Base-by-base conservation (phyloP, 2,797 vertebrate genomes). In the Melanotaenia trifasciata region DNA sequence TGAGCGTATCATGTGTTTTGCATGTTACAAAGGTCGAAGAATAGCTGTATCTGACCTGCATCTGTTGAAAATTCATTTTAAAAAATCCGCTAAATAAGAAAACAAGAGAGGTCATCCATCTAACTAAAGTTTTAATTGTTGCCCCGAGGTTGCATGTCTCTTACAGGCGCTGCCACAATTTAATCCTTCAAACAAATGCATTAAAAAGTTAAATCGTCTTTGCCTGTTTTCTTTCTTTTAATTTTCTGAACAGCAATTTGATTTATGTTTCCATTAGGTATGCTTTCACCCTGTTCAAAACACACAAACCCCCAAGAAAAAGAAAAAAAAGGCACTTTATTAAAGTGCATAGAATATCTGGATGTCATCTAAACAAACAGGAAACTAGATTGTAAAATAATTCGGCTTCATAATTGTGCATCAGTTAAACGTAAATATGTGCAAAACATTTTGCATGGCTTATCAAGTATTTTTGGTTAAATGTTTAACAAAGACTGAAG, bases 381-480 rank as follows among this genome's bases (percentile, higher is more conserved):
- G 36, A 70, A 76, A 22, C 12, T 14, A 66, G 50, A 57, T 57
- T 6, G n/a, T 38, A 30, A 18, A 6, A 58, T 43, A 1, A 4
- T 30, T 12, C 8, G 20, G 45, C 20, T 47, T 33, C 10, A 32
- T 26, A 70, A 24, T 30, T 28, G 50, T 53, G 22, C 50, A 36
- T 72, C 38, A 10, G 33, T 53, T 51, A 4, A 22, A 71, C 14
- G 53, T 4, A 45, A 2, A 63, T 51, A 60, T 24, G 72, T 84
- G 74, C 76, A 80, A 80, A 82, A 77, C 26, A 58, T 70, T 67
- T 66, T 35, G 0, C 60, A 38, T 64, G 26, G 47, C 24, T 82
- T 58, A 64, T 66, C 6, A 13, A n/a, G 33, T 43, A 51, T 80
- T 80, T 80, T 56, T 56, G 53, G 53, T 56, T 56, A 26, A 30